Evolutionary conservation across 2,888 invertebrate species (phyloP), one percentile per base, ranked within the genome.

Genomic region (Eilema griseolum): DNA sequence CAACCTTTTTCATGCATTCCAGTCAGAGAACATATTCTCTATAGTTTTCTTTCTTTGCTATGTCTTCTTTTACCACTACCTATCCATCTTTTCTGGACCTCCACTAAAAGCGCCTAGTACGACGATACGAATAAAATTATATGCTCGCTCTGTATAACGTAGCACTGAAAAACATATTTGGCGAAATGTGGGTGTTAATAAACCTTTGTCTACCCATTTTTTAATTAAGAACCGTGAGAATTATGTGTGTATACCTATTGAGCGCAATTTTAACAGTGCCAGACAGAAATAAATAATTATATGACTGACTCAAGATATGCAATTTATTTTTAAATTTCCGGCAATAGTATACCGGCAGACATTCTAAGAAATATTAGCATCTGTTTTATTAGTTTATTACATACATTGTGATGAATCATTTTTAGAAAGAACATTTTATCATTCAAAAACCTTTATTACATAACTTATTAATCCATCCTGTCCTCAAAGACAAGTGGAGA

Each of bases 241-340:
- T 41, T 46, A 46, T 46, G 20, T 20, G 46, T 46, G 20, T 46
- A 46, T 46, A n/a, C n/a, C n/a, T n/a, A 20, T 4, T 20, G 46
- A 46, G 20, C 20, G 46, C 60, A 57, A 46, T 20, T 20, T n/a
- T 52, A n/a, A 7, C 52, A 52, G 52, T 3, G 8, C n/a, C n/a
- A n/a, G n/a, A 52, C 52, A 52, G 52, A n/a, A 52, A 52, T 52
- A 52, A 52, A 52, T 52, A 52, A 52, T 52, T 52, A n/a, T 52
- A 52, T 52, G 52, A 52, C 52, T 52, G 52, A 8, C 16, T 26
- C 24, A 26, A 59, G 26, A 52, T 52, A 52, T n/a, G 52, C 52
- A 52, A 52, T 52, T 52, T 52, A 52, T n/a, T 52, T n/a, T n/a
- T n/a, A n/a, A 52, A 52, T n/a, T 52, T 52, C 52, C 52, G 52